A percentile compares a stretch with the other conserved stretches of the same genome.
phyloP scores from a whole-genome alignment of 2,888 invertebrate genomes.

The Gastrophysa polygoni region DNA sequence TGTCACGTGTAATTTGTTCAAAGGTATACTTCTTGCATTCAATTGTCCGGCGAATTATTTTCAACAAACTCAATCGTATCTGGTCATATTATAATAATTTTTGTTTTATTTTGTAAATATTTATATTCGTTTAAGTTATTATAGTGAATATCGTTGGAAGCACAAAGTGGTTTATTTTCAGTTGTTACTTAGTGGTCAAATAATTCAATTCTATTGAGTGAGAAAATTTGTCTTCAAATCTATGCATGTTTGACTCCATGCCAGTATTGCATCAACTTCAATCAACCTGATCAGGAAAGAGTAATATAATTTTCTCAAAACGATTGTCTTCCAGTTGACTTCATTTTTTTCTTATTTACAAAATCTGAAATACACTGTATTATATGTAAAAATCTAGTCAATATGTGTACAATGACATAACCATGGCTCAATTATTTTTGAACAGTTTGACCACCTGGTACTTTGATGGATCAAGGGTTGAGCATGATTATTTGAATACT shows the following conservation, averaged over 20 bases:
- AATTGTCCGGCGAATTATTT: background rate
- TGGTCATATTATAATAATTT: conserved; percentile 42
- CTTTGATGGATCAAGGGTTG: background rate
- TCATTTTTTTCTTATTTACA: no score
- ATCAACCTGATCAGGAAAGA: background rate
- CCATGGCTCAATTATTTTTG: background rate
- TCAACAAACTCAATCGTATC: conserved; percentile 36
- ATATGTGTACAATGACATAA: background rate
- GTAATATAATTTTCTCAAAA: no score
- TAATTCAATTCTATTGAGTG: background rate
- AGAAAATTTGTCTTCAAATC: background rate
- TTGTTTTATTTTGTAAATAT: conserved; percentile 42
- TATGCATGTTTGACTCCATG: background rate
- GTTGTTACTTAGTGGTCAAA: background rate
- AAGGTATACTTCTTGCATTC: background rate
- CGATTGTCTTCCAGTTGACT: background rate
- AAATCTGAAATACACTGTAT: no score
- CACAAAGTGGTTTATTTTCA: conserved; percentile 20
- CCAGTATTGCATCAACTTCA: background rate
- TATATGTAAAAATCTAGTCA: background rate
- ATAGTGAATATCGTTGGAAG: conserved; percentile 26
- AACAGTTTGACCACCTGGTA: background rate
- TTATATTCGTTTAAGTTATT: conserved; percentile 44
- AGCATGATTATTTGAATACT: background rate
- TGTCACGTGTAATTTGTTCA: background rate